Percentiles rank a stretch among this genome's conserved stretches.
These are phyloP conservation scores for Holothuria leucospilota DNA, from an alignment of 53 echinoderm and acorn worm genomes.

Conservation along the genomic window DNA sequence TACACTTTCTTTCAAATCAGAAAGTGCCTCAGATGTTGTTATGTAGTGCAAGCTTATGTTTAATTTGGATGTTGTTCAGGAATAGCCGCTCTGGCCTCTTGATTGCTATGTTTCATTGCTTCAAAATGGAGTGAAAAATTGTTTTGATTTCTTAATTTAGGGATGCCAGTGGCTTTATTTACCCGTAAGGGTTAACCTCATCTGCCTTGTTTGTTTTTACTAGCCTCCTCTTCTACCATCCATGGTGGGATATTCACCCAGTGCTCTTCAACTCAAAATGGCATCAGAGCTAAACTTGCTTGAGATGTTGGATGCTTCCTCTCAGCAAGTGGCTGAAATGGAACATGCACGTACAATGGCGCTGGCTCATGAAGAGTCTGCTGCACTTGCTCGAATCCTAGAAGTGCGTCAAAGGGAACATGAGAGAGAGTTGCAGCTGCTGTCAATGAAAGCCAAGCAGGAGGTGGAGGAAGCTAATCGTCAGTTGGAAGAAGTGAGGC, in stretches of 20 bases:
- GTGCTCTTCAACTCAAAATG: constrained; percentile 91
- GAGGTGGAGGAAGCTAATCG: constrained; percentile 91
- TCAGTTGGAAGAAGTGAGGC: constrained; percentile 76
- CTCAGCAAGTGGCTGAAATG: constrained; percentile 82
- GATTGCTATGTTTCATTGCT: too few relatives aligned
- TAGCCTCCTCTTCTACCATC: constrained; percentile 1
- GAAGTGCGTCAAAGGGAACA: constrained; percentile 84
- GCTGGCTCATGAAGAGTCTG: constrained; percentile 88
- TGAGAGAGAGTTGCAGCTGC: constrained; percentile 84
- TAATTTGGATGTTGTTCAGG: too few relatives aligned
- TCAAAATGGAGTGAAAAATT: too few relatives aligned
- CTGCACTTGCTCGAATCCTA: constrained; percentile 86
- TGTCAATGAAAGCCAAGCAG: constrained; percentile 87
- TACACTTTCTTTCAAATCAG: too few relatives aligned
- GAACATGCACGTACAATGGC: constrained; percentile 83
- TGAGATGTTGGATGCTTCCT: constrained; percentile 87
- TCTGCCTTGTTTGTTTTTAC: neutral
- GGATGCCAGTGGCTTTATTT: too few relatives aligned
- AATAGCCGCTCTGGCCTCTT: too few relatives aligned
- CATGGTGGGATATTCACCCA: constrained; percentile 75
- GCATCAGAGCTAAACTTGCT: constrained; percentile 92
- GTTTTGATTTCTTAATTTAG: too few relatives aligned
- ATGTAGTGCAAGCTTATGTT: too few relatives aligned
- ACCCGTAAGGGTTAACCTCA: too few relatives aligned
- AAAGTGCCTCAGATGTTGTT: too few relatives aligned